A percentile compares a stretch with the other conserved stretches of the same genome.
phyloP scores from a whole-genome alignment of 37 sponge, comb jelly and placozoan species.

The Mnemiopsis leidyi region DNA sequence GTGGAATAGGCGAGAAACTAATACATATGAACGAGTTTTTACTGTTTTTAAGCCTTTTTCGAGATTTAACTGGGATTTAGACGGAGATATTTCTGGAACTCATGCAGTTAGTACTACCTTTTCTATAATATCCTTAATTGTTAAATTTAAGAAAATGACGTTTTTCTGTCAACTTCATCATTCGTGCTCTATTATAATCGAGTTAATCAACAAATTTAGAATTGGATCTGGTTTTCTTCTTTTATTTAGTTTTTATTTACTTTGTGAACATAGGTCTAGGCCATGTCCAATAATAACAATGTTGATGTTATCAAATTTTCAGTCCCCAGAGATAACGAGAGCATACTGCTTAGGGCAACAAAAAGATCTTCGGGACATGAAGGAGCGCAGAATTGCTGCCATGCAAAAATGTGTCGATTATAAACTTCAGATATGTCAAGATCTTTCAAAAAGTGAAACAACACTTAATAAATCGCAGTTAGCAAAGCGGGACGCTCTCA shows the following conservation, averaged over 20 bases:
- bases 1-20: background rate
- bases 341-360: background rate
- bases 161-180: too few relatives aligned
- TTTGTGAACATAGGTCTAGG: background rate
- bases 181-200: too few relatives aligned
- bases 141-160: too few relatives aligned
- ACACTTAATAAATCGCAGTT: background rate
- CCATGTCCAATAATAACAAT: background rate
- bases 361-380: background rate
- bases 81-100: background rate
- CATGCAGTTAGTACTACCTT: background rate
- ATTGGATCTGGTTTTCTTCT: too few relatives aligned
- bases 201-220: too few relatives aligned
- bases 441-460: background rate
- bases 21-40: background rate
- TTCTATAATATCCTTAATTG: too few relatives aligned
- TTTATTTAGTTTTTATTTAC: too few relatives aligned
- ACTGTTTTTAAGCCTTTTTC: background rate
- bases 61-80: background rate
- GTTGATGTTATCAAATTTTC: background rate
- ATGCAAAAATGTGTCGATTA: constrained; percentile 31
- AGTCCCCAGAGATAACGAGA: background rate
- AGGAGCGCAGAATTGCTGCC: background rate
- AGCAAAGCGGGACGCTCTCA: constrained; percentile 38
- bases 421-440: background rate